phyloP scores from a whole-genome alignment of 2,797 vertebrate genomes.

The Meda fulgida region DNA sequence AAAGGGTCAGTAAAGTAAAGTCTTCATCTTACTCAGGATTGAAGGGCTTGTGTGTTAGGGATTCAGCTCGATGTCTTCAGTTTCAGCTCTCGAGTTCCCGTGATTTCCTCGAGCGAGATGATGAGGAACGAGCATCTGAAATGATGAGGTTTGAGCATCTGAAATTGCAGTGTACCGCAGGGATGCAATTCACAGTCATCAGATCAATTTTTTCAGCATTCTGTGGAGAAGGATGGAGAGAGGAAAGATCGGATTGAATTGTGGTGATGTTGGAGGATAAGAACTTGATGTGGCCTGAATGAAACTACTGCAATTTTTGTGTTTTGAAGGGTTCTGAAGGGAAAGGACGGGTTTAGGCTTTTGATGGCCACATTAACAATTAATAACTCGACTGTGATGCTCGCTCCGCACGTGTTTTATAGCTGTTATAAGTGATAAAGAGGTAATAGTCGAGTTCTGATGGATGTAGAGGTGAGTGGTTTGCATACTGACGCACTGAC shows the following conservation, averaged over 20 bases:
- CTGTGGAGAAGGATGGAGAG: constrained; percentile 37
- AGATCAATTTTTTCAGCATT: constrained; percentile 49
- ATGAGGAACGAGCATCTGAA: not conserved
- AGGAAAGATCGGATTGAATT: constrained; percentile 45
- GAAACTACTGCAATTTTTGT: constrained; percentile 29
- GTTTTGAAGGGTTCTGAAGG: constrained; percentile 1
- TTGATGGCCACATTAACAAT: constrained; percentile 16
- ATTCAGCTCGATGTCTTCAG: constrained; percentile 28
- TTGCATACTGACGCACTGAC: not conserved
- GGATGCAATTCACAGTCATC: constrained; percentile 46
- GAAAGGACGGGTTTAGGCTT: not conserved
- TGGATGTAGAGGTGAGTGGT: constrained; percentile 8
- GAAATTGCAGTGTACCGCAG: constrained; percentile 48
- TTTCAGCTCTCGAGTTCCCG: constrained; percentile 3
- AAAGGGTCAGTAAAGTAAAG: not conserved
- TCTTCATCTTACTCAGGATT: no score
- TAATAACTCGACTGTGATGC: not conserved
- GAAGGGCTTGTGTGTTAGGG: constrained; percentile 42
- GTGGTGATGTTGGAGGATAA: constrained; percentile 29
- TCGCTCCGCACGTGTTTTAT: not conserved
- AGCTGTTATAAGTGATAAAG: not conserved
- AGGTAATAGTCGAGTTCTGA: not conserved
- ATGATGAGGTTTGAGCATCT: constrained; percentile 35
- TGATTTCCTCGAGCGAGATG: constrained; percentile 46
- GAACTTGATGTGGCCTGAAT: constrained; percentile 40